Evolutionary conservation across 2,113 vertebrate species (phyloP).

Genomic region (Tupaia tana): DNA sequence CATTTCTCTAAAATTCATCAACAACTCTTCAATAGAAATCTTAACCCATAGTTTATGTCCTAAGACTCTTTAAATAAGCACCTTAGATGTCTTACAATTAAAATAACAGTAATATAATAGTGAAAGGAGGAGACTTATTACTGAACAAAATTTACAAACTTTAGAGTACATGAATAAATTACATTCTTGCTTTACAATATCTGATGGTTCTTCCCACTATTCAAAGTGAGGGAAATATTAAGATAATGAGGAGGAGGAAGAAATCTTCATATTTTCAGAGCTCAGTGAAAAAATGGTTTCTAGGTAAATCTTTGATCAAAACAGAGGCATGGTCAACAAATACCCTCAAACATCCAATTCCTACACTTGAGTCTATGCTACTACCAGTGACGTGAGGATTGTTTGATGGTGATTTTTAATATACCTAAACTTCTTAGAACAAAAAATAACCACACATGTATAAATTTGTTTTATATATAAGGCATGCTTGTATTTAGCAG

Average conservation of each 20-base stretch:
- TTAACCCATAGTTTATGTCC: neutral
- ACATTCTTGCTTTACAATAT: neutral
- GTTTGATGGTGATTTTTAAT: neutral
- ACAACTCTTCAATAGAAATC: neutral
- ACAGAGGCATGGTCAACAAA: neutral
- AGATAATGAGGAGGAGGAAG: neutral
- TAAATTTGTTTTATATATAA: neutral
- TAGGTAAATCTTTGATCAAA: slow-evolving; percentile 53
- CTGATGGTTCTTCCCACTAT: neutral
- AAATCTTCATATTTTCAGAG: slow-evolving; percentile 27
- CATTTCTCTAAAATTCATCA: slow-evolving; percentile 37
- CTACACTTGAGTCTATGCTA: neutral
- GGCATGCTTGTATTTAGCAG: neutral
- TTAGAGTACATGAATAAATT: neutral
- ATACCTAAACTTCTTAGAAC: neutral
- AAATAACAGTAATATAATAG: neutral
- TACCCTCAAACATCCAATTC: neutral
- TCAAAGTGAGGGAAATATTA: neutral
- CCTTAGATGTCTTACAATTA: neutral
- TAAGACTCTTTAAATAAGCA: neutral
- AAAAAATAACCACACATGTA: neutral
- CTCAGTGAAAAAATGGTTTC: slow-evolving; percentile 31
- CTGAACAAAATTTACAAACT: slow-evolving; percentile 17
- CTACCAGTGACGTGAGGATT: neutral
- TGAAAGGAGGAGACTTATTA: neutral